These are phyloP conservation scores for Tyria jacobaeae DNA, from an alignment of 2,888 invertebrate species.

Conservation along the genomic window DNA sequence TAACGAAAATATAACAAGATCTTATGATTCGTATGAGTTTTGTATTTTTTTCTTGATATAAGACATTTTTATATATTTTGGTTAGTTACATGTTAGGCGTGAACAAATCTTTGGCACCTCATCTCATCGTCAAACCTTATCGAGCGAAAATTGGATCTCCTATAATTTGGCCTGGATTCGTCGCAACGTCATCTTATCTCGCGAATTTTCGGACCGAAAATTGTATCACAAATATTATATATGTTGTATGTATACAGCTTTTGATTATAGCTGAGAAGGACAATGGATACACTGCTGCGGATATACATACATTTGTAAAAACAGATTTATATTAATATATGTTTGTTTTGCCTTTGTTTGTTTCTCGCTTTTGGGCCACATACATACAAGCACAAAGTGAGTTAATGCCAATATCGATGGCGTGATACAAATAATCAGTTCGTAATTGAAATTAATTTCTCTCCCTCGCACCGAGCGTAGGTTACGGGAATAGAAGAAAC, in stretches of 20 bases:
- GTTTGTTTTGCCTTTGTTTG: neutral
- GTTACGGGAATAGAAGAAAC: neutral
- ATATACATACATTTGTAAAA: neutral
- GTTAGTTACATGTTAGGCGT: neutral
- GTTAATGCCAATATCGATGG: neutral
- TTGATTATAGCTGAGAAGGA: conserved; percentile 21
- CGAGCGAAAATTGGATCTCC: conserved; percentile 31
- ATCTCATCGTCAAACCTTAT: conserved; percentile 24
- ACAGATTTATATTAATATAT: neutral
- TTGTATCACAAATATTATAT: conserved; percentile 23
- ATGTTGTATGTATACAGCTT: conserved; percentile 9
- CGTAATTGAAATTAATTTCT: neutral
- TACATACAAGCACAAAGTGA: neutral
- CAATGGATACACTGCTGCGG: neutral
- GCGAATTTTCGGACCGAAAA: conserved; percentile 21
- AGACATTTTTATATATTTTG: neutral
- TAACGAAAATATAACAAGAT: no score
- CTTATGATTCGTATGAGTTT: no score
- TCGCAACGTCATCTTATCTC: conserved; percentile 23
- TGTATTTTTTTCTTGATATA: no score
- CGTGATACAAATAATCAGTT: neutral
- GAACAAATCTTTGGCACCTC: conserved; percentile 5
- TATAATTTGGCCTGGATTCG: conserved; percentile 25
- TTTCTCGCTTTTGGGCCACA: neutral
- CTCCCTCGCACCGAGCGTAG: neutral